Base-by-base conservation (phyloP, 2,113 vertebrate species). In the Athene cunicularia region DNA sequence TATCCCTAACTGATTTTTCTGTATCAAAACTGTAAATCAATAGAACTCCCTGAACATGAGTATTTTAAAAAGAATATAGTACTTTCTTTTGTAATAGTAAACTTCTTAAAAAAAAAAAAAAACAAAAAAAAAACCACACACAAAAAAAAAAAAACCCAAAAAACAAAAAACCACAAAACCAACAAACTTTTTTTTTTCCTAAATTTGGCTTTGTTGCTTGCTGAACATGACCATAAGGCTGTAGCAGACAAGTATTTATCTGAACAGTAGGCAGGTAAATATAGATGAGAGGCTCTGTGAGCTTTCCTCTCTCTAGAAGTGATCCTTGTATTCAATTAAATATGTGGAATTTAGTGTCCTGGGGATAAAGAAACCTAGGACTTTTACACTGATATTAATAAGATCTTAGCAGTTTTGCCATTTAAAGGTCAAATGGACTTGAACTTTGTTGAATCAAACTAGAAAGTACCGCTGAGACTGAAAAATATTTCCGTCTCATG, bases 341-440 rank as follows among this genome's bases (percentile, higher is more conserved):
- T 64, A 35, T 9, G 39, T 60, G n/a, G 62, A 94, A 77, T 77
- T 73, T 74, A 75, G 14, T 81, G 43, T 75, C 68, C 79, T 55
- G 37, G 93, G 49, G 58, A 93, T 47, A 74, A 76, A 49, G 67
- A 64, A 24, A 6, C 6, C 33, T 24, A 81, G 20, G 23, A 53
- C 58, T 90, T 86, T 83, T 60, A 71, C 24, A 81, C 5, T 70
- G 27, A 80, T 86, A 82, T 41, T 90, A 95, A 95, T 81, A 92
- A 86, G 84, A 90, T 47, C 55, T n/a, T 89, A 74, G 32, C 68
- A 75, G 20, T 90, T 91, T 80, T 88, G 47, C 76, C 88, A 74
- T 94, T 95, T 94, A 94, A 93, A 93, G 82, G 86, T 95, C 88
- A 89, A 76, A 89, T 11, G 81, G 76, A 58, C 67, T 73, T 63